Conservation (phyloP, 2,113 vertebrate species). For the Scalopus aquaticus region DNA sequence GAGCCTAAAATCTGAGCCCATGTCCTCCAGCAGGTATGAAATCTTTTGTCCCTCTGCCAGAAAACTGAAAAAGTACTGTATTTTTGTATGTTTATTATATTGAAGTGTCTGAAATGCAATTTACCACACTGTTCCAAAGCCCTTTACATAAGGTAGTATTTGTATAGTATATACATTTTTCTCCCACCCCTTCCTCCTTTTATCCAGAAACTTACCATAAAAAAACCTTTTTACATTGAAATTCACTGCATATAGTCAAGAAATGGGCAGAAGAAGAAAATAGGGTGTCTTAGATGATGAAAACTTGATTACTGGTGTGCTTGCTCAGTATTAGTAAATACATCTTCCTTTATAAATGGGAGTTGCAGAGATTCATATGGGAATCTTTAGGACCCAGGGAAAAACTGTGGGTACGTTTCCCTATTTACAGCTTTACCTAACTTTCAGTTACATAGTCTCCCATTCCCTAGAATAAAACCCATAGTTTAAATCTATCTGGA, state of each 20-base stretch:
- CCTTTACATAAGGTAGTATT: conserved; percentile 76
- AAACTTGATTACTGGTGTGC: background rate
- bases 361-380: background rate
- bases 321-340: conserved; percentile 20
- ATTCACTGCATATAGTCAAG: conserved; percentile 62
- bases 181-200: conserved; percentile 10
- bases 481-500: conserved; percentile 61
- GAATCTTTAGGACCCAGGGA: conserved; percentile 2
- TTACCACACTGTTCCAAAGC: conserved; percentile 78
- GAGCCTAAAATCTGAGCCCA: conserved; percentile 87
- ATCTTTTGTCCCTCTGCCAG: conserved; percentile 76
- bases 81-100: conserved; percentile 80
- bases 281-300: background rate
- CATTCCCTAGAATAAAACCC: background rate
- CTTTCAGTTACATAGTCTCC: conserved; percentile 31
- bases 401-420: background rate
- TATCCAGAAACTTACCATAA: conserved; percentile 21
- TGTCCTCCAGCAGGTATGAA: conserved; percentile 80
- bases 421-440: background rate
- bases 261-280: background rate
- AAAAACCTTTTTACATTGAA: conserved; percentile 36
- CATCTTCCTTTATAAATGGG: background rate
- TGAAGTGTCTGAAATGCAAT: conserved; percentile 72
- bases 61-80: conserved; percentile 85
- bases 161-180: conserved; percentile 35